Percentiles rank a stretch among this genome's conserved stretches.
These are phyloP conservation scores for Siderastrea radians DNA, from an alignment of 92 coral and sea anemone genomes.

Conservation along the genomic window DNA sequence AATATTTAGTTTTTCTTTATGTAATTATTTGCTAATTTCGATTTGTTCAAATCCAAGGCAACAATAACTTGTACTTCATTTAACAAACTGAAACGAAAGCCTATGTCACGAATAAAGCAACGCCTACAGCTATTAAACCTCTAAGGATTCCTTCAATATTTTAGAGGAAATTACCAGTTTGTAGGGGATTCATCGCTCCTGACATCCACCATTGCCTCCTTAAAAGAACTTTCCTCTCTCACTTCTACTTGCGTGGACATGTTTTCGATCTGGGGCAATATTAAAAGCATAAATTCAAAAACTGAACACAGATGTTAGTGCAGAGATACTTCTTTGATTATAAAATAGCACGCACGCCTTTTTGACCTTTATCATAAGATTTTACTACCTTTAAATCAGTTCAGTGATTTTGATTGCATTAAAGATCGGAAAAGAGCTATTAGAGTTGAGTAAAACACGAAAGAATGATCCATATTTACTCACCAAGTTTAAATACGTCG, in stretches of 20 bases:
- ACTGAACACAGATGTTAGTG: background rate
- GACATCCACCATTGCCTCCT: conserved; percentile 68
- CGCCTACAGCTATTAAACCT: background rate
- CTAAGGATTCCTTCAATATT: background rate
- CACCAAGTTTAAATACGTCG: background rate
- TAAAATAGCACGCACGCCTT: background rate
- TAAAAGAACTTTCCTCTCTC: conserved; percentile 60
- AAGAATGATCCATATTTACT: background rate
- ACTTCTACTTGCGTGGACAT: conserved; percentile 86
- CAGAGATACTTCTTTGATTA: background rate
- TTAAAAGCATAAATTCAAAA: background rate
- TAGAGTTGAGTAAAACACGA: too few species aligned
- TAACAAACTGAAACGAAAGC: background rate
- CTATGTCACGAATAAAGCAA: background rate
- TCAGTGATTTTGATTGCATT: background rate
- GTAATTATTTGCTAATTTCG: background rate
- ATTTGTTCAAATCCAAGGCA: background rate
- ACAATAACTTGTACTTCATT: background rate
- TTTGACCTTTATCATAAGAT: too few species aligned
- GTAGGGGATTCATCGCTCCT: conserved; percentile 73
- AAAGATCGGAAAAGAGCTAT: background rate
- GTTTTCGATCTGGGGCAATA: background rate
- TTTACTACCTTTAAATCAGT: background rate
- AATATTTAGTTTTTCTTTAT: background rate
- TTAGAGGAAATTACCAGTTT: conserved; percentile 73